Conservation (phyloP, 2,797 vertebrate species). For the Rachycentron canadum region DNA sequence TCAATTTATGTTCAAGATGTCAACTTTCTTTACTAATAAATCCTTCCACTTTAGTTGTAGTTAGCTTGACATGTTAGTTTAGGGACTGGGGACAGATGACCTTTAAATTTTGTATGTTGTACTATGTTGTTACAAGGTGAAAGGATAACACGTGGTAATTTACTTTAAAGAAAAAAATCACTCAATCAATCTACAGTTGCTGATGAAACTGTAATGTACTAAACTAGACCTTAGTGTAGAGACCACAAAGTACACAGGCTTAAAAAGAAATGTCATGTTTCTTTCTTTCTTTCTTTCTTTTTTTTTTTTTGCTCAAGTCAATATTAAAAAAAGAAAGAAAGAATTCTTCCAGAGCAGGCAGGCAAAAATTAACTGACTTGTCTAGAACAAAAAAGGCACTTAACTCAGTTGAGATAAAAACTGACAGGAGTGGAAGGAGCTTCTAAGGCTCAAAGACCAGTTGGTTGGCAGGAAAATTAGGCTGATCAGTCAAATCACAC, state of each 20-base stretch:
- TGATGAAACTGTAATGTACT: neutral
- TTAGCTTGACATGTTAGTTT: neutral
- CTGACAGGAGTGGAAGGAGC: constrained; percentile 7
- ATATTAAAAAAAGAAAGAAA: neutral
- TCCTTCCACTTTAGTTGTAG: neutral
- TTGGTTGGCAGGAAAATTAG: neutral
- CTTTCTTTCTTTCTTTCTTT: no score
- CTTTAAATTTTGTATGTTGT: neutral
- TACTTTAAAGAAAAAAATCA: neutral
- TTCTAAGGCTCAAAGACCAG: neutral
- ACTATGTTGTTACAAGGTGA: neutral
- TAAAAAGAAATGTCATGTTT: no score
- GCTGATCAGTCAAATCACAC: neutral
- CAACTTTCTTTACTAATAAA: neutral
- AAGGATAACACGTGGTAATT: neutral
- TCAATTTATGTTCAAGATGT: neutral
- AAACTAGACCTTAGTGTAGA: neutral
- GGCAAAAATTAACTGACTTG: neutral
- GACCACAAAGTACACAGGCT: neutral
- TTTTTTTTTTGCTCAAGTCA: no score
- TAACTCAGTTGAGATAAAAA: neutral
- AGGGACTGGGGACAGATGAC: neutral
- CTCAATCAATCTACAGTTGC: neutral
- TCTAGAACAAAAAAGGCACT: neutral
- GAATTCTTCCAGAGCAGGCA: neutral